phyloP scores from a whole-genome alignment of 2,888 invertebrate genomes.

The Barypeithes pellucidus region DNA sequence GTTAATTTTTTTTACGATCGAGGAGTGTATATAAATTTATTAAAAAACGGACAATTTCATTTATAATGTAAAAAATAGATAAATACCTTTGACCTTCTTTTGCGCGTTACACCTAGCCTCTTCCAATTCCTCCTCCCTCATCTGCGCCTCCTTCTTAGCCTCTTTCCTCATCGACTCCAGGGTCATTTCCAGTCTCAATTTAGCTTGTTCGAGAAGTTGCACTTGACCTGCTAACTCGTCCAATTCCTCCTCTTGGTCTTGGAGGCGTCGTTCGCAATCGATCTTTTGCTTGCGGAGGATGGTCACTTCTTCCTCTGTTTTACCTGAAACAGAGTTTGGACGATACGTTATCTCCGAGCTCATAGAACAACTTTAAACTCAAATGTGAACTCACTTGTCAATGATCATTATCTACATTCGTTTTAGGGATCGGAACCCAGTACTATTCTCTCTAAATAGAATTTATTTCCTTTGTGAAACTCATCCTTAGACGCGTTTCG shows the following conservation, averaged over 20 bases:
- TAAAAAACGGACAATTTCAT: no score
- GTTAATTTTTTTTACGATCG: no score
- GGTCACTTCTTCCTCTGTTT: conserved; percentile 90
- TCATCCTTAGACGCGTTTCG: no score
- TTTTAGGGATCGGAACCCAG: no score
- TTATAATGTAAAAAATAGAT: no score
- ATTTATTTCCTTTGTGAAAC: no score
- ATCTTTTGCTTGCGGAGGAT: conserved; percentile 87
- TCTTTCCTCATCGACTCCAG: conserved; percentile 94
- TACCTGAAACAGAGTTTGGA: conserved; percentile 64
- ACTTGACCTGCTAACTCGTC: conserved; percentile 91
- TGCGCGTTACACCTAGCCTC: conserved; percentile 91
- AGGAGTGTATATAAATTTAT: no score
- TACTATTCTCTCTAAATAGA: no score
- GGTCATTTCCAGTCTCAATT: conserved; percentile 93
- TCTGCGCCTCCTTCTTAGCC: conserved; percentile 89
- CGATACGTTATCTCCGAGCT: no score
- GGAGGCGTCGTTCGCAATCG: conserved; percentile 88
- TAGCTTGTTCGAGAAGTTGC: conserved; percentile 92
- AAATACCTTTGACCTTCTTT: conserved; percentile 89
- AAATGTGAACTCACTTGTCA: no score
- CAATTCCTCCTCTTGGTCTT: conserved; percentile 95
- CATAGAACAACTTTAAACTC: no score
- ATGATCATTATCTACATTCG: no score
- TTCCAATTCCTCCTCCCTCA: conserved; percentile 94